Evolutionary conservation across 2,888 invertebrate species (phyloP), one percentile per base, ranked within the genome.

Genomic region (Hydrotaea cyrtoneurina): DNA sequence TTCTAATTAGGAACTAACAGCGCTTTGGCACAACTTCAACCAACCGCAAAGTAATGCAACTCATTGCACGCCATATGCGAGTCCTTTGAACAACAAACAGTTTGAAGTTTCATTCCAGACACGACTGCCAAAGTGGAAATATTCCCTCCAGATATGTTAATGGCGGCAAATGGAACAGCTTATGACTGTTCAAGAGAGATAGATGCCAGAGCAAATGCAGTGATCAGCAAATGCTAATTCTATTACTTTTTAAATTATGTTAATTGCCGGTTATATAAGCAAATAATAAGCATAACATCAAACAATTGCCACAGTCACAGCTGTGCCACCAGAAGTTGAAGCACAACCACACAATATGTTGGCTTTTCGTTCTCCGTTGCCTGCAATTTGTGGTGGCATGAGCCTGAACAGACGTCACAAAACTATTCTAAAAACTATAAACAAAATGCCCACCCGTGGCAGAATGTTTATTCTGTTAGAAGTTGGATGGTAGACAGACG

Each of bases 391-490:
- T 11, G 21, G 55, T 55, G 4, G 36, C 17, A 23, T 69, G 23
- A 23, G 10, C 31, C 19, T 11, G 19, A 39, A 8, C 13, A 43
- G 39, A 69, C 69, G 21, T 69, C 69, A 31, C 31, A 8, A 36
- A 31, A 62, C n/a, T 62, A 31, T 31, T 23, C 43, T 17, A 46
- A 64, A 36, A 39, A 59, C 23, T 64, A 55, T 55, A 39, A 39
- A 36, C 3, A 31, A 15, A 17, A 71, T 80, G 69, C 69, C 80
- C 83, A 80, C 83, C 83, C 74, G 83, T 80, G 80, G 80, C 62
- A 83, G 36, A 26, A 71, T 19, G 50, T 62, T 39, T 71, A 2
- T n/a, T n/a, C n/a, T n/a, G n/a, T 66, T 21, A 66, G 21, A 36
- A 55, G 17, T 57, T 19, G 39, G 15, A 36, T 36, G 17, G 31